Conservation (phyloP, 2,113 vertebrate species). For the Epinephelus lanceolatus region DNA sequence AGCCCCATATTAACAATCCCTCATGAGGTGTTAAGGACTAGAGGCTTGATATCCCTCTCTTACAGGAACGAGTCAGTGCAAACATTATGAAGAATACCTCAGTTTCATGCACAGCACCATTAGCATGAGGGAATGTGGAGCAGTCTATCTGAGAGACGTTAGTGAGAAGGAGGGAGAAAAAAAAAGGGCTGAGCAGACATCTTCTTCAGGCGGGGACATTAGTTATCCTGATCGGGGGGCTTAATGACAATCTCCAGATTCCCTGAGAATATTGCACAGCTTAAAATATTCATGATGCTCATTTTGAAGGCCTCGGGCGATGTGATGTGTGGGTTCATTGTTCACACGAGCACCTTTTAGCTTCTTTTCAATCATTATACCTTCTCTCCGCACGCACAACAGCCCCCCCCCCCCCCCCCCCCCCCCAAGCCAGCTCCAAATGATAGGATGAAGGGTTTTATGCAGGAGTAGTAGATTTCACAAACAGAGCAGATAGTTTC, state of each 20-base stretch:
- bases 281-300: slow-evolving; percentile 82
- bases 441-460: slow-evolving; percentile 63
- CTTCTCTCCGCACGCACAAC: slow-evolving; percentile 42
- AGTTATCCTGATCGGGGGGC: slow-evolving; percentile 74
- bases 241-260: slow-evolving; percentile 81
- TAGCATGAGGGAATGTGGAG: slow-evolving; percentile 39
- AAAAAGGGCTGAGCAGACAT: slow-evolving; percentile 74
- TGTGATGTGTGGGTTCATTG: slow-evolving; percentile 65
- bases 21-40: background rate
- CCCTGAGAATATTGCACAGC: slow-evolving; percentile 74
- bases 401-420: background rate
- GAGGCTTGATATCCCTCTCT: background rate
- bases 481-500: slow-evolving; percentile 68
- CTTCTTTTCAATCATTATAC: slow-evolving; percentile 49
- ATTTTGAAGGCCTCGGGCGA: slow-evolving; percentile 66
- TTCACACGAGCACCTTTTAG: slow-evolving; percentile 58
- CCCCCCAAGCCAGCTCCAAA: background rate
- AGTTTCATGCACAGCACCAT: slow-evolving; percentile 26
- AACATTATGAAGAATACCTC: background rate
- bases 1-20: slow-evolving; percentile 11
- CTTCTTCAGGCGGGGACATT: slow-evolving; percentile 76
- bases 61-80: background rate
- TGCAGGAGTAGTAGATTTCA: slow-evolving; percentile 59
- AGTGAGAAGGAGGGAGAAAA: background rate
- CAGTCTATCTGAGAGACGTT: slow-evolving; percentile 38